Base-by-base conservation (phyloP, 2,888 invertebrate genomes). In the Dysmachus trigonus region DNA sequence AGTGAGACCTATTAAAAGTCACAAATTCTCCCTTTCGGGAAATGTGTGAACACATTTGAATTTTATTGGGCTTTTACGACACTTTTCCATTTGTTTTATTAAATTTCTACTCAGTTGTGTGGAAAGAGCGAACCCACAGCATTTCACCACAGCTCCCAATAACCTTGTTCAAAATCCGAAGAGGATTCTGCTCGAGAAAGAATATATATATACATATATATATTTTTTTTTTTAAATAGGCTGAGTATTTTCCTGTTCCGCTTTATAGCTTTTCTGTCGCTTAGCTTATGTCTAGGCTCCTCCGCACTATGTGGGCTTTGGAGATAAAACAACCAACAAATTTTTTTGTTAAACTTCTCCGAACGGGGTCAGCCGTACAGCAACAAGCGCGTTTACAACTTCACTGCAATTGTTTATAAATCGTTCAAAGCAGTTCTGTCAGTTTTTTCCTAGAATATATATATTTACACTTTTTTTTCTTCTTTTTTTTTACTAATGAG, bases 21-120 rank as follows among this genome's bases (percentile, higher is more conserved):
- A 73, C 31, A 73, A n/a, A n/a, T 33, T 73, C 31, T 73, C 73
- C 31, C 33, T 33, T 73, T 33, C 13, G 18, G 31, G 7, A 33
- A 72, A 30, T 31, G 7, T 8, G n/a, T 31, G 18, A 73, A 73
- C n/a, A 0, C 31, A 7, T 73, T 33, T 73, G 33, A 31, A 18
- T 73, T 73, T 73, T 73, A 33, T 33, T 73, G 31, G 31, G n/a
- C 73, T 73, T 73, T 73, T 73, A 73, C 73, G 73, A 33, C 31
- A 31, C 30, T 73, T 73, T 73, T 73, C 73, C 73, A 73, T 73
- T 73, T 73, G 73, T 73, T 33, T 33, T 73, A 73, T 73, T 73
- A 73, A 73, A 73, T 73, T 73, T 30, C 33, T 33, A 15, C 31
- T 15, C 4, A 73, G 33, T 73, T 33, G 73, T 73, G 31, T 73